phyloP scores from a whole-genome alignment of 2,113 vertebrate species.

The Sinocyclocheilus grahami region DNA sequence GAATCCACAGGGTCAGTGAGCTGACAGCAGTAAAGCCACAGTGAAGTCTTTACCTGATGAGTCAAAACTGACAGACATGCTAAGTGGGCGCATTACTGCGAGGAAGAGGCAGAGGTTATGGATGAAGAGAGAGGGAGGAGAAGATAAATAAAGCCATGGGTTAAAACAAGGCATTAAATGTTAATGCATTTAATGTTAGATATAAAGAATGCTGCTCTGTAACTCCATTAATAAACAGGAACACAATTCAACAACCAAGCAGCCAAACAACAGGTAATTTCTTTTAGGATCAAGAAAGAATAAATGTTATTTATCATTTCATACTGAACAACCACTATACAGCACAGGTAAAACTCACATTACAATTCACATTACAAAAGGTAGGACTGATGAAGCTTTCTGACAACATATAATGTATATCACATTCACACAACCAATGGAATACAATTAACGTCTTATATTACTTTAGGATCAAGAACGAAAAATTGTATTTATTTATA shows the following conservation, averaged over 20 bases:
- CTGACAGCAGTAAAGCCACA: constrained; percentile 64
- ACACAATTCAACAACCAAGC: neutral
- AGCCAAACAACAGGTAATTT: neutral
- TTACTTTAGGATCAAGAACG: neutral
- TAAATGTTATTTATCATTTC: neutral
- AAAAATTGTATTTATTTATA: neutral
- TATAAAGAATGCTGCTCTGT: neutral
- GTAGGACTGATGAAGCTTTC: neutral
- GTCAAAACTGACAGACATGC: constrained; percentile 98
- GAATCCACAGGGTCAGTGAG: constrained; percentile 58
- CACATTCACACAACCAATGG: neutral
- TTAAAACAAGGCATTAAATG: constrained; percentile 20
- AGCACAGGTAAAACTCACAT: neutral
- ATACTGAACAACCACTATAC: no score
- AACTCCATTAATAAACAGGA: neutral
- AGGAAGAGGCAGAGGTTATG: constrained; percentile 66
- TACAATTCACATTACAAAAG: neutral
- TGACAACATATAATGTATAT: neutral
- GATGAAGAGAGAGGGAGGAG: constrained; percentile 37
- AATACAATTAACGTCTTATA: neutral
- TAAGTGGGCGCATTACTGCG: constrained; percentile 91
- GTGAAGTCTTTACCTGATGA: constrained; percentile 89
- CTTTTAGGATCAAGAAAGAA: constrained; percentile 1
- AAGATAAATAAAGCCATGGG: constrained; percentile 41
- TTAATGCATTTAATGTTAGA: neutral